A percentile compares a stretch with the other conserved stretches of the same genome.
Conservation (phyloP, 2,888 invertebrate species). For the Tenthredo notha region DNA sequence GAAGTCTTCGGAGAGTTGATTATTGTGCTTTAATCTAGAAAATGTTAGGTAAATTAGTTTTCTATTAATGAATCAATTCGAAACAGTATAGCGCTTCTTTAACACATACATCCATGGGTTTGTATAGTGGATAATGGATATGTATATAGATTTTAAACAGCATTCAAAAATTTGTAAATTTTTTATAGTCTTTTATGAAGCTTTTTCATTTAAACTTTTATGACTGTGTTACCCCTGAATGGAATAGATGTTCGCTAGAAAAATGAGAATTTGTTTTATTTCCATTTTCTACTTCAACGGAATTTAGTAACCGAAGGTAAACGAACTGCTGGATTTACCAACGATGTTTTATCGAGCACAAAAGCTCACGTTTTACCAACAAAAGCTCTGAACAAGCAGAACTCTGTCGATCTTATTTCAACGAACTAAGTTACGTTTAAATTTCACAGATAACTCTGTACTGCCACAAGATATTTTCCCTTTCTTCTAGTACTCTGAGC, state of each 20-base stretch:
- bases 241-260: neutral
- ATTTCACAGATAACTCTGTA: conserved; percentile 29
- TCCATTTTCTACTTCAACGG: neutral
- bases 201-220: neutral
- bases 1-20: neutral
- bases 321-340: neutral
- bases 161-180: neutral
- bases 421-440: neutral
- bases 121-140: too few relatives aligned
- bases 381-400: neutral
- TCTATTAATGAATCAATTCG: neutral
- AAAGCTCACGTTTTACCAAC: conserved; percentile 2
- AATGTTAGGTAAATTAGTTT: neutral
- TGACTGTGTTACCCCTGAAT: neutral
- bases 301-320: neutral
- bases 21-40: neutral
- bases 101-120: neutral
- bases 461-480: neutral
- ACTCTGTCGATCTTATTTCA: neutral
- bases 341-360: neutral
- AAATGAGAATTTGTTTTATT: neutral
- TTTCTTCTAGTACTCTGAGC: neutral
- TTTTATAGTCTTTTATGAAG: neutral
- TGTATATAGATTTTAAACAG: neutral
- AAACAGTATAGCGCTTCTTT: neutral